These are phyloP conservation scores for Paradisaea rubra DNA, from an alignment of 2,113 vertebrate species.

Conservation along the genomic window DNA sequence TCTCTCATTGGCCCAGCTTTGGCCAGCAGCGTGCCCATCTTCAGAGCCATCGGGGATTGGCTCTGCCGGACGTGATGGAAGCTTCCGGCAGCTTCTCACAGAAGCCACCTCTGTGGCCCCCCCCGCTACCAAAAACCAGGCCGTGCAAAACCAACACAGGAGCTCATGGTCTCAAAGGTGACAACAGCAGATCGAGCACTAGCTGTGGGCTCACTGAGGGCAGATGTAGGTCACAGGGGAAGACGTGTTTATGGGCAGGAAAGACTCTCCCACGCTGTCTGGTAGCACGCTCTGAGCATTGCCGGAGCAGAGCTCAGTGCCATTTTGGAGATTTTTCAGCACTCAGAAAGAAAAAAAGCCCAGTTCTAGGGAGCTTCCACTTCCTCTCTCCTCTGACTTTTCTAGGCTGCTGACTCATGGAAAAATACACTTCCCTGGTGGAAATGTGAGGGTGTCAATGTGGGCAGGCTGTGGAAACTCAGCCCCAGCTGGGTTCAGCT, in stretches of 20 bases:
- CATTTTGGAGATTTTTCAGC: background rate
- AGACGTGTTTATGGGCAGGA: background rate
- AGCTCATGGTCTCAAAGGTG: rapidly evolving
- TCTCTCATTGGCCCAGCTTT: rapidly evolving
- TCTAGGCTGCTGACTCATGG: background rate
- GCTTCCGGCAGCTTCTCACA: background rate
- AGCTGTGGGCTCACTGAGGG: background rate
- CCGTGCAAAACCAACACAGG: rapidly evolving
- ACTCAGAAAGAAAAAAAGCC: background rate
- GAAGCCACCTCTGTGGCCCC: background rate
- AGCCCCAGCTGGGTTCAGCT: background rate
- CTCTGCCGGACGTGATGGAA: rapidly evolving
- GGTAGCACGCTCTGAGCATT: background rate
- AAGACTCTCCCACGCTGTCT: background rate
- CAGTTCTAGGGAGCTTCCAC: background rate
- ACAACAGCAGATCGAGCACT: background rate
- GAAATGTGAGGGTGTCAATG: rapidly evolving
- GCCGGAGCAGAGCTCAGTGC: background rate
- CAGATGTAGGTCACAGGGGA: background rate
- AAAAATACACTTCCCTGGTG: background rate
- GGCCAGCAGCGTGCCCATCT: background rate
- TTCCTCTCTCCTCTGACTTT: background rate
- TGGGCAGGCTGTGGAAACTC: background rate
- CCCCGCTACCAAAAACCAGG: background rate
- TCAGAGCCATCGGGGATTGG: background rate